Conservation (phyloP, 2,888 invertebrate genomes). For the Lithophane ornitopus region DNA sequence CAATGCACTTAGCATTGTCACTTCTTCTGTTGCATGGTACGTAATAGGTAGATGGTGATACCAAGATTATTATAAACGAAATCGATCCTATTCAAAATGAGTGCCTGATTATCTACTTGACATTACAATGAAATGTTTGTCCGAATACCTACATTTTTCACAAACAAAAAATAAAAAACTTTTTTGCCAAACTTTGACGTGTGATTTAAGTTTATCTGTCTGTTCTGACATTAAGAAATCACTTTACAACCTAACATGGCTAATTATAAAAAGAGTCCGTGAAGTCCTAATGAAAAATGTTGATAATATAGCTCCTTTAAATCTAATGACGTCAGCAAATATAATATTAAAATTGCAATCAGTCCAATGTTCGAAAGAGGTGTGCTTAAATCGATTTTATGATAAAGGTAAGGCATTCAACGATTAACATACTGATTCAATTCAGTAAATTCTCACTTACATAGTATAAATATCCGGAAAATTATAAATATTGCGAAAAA, state of each 20-base stretch:
- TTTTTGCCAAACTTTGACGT: neutral
- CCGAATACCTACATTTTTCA: neutral
- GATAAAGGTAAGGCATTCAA: neutral
- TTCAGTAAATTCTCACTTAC: neutral
- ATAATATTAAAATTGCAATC: neutral
- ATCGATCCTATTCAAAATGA: neutral
- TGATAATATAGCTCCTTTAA: neutral
- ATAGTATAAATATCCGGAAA: neutral
- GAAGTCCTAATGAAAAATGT: neutral
- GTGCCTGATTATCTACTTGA: neutral
- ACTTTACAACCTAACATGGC: neutral
- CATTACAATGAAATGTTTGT: neutral
- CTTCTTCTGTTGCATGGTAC: conserved; percentile 16
- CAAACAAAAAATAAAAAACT: neutral
- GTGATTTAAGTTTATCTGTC: neutral
- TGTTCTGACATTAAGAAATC: neutral
- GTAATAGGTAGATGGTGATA: neutral
- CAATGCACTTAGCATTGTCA: no score
- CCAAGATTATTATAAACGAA: neutral
- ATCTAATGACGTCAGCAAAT: neutral
- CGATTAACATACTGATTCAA: neutral
- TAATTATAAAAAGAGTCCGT: neutral
- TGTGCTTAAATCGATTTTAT: neutral
- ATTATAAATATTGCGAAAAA: conserved; percentile 1
- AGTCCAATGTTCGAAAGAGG: neutral